Conservation (phyloP, 2,797 vertebrate genomes). For the Phoebastria nigripes region DNA sequence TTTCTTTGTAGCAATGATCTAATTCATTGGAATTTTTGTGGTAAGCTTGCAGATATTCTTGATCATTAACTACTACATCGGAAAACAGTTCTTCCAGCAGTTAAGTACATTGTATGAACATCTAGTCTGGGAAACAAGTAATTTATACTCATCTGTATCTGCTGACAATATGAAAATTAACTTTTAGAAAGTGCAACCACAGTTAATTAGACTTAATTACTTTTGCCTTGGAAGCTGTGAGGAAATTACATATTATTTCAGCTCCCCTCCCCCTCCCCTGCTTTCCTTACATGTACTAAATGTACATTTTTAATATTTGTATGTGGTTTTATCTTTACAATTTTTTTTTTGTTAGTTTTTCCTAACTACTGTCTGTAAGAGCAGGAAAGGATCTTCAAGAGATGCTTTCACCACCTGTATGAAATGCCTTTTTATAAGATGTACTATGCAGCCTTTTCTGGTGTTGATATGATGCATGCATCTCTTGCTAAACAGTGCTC, state of each 20-base stretch:
- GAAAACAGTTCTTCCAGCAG: neutral
- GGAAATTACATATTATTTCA: neutral
- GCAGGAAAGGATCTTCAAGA: neutral
- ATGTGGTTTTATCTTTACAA: neutral
- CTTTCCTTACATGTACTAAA: neutral
- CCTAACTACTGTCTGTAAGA: neutral
- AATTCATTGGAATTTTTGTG: neutral
- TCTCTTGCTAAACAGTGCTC: neutral
- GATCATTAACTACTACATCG: neutral
- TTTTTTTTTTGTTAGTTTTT: neutral
- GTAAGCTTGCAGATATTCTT: neutral
- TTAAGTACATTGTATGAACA: neutral
- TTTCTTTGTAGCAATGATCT: neutral
- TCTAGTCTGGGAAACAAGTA: neutral
- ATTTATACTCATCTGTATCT: neutral
- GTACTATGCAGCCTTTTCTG: neutral
- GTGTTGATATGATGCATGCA: neutral
- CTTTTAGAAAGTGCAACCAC: neutral
- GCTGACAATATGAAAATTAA: neutral
- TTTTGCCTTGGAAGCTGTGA: neutral
- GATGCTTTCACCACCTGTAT: neutral
- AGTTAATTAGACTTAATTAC: neutral
- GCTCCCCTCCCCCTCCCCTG: no score
- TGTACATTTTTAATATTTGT: neutral
- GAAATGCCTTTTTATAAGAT: neutral